These are phyloP conservation scores for Tricholauxania praeusta DNA, from an alignment of 2,888 invertebrate genomes.

Conservation along the genomic window DNA sequence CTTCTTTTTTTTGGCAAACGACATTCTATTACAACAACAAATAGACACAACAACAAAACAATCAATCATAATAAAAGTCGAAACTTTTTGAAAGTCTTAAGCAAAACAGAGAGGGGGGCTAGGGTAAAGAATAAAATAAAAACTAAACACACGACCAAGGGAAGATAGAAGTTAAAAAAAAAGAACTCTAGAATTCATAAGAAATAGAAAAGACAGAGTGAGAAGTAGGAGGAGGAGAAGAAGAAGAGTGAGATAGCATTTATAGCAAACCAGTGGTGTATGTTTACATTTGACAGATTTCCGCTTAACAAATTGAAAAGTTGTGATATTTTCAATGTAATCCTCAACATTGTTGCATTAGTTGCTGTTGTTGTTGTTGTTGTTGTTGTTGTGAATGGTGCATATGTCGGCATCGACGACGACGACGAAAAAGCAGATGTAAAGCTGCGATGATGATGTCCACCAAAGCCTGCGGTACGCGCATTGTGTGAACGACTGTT, in stretches of 20 bases:
- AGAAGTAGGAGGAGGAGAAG: constrained; percentile 1
- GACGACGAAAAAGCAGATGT: constrained; percentile 44
- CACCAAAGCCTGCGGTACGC: constrained; percentile 50
- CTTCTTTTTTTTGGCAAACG: too few relatives aligned
- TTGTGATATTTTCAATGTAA: constrained; percentile 49
- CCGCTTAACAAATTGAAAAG: constrained; percentile 55
- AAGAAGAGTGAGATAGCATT: neutral
- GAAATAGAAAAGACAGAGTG: constrained; percentile 3
- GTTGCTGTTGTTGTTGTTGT: constrained; percentile 40
- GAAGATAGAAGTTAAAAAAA: neutral
- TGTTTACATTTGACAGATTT: constrained; percentile 61
- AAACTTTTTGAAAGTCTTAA: too few relatives aligned
- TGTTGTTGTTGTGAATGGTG: constrained; percentile 24
- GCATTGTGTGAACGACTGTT: constrained; percentile 64
- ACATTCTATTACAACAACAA: too few relatives aligned
- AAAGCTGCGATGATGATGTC: constrained; percentile 43
- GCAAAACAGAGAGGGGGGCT: neutral
- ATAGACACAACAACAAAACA: constrained; percentile 4
- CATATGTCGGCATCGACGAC: constrained; percentile 28
- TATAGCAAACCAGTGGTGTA: constrained; percentile 57
- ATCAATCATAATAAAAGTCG: neutral
- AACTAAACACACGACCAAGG: neutral
- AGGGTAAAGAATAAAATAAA: neutral
- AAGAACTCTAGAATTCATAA: neutral
- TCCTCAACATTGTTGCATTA: constrained; percentile 44